phyloP scores from a whole-genome alignment of 2,888 invertebrate genomes.

The Dicroscelio sp. region DNA sequence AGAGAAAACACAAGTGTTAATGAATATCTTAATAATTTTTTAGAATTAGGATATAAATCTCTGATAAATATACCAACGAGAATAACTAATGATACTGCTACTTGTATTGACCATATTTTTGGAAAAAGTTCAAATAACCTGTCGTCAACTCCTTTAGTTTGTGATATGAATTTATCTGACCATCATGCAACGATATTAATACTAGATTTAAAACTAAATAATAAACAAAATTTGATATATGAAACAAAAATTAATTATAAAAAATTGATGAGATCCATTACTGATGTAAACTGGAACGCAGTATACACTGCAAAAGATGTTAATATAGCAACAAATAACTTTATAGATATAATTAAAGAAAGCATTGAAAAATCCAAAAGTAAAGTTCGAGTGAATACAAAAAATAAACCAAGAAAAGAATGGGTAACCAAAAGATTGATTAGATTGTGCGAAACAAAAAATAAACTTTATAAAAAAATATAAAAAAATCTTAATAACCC shows the following conservation, averaged over 20 bases:
- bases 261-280: not conserved
- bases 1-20: not conserved
- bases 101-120: constrained; percentile 46
- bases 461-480: constrained; percentile 3
- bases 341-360: not conserved
- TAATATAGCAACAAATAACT: not conserved
- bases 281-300: not conserved
- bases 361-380: not conserved
- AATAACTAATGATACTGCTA: not conserved
- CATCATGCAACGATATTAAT: not conserved
- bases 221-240: not conserved
- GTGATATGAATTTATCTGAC: constrained; percentile 9
- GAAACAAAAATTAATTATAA: not conserved
- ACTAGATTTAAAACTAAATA: not conserved
- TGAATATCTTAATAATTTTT: constrained; percentile 16
- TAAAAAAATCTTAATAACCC: not conserved
- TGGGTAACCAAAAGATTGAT: constrained; percentile 20
- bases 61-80: constrained; percentile 28
- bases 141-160: not conserved
- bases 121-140: not conserved
- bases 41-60: not conserved
- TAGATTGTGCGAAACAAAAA: constrained; percentile 10
- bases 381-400: not conserved
- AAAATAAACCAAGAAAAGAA: constrained; percentile 7
- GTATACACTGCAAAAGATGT: not conserved